Base-by-base conservation (phyloP, 1,140 invertebrate genomes). In the Musca domestica region DNA sequence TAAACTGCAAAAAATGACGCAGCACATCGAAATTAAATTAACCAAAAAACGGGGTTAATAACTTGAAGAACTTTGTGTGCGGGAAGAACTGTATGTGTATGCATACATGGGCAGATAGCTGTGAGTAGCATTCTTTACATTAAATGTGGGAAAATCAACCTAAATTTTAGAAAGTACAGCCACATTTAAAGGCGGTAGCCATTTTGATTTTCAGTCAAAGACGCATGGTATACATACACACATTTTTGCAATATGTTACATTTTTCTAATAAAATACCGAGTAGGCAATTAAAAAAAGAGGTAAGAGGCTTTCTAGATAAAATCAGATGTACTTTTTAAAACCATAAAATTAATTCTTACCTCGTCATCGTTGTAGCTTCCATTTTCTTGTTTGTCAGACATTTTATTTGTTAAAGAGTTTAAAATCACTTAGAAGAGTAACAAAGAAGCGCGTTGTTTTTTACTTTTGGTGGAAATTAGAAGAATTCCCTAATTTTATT, bases 331-430 rank as follows among this genome's bases (percentile, higher is more conserved):
- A 41, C n/a, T n/a, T n/a, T n/a, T n/a, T 5, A 41, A 41, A 41
- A 41, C 34, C 34, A 48, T 17, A 22, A 12, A 30, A 52, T 51
- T 19, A 63, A 41, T 12, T 17, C 41, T 69, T 41, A 61, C 69
- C 34, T 70, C 69, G 19, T 67, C 63, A 46, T 67, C 46, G 41
- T 46, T 30, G 41, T 70, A 65, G 46, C 67, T 70, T 70, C 46
- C 66, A 67, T 64, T 67, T 12, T 70, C 63, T 20, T 41, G 30
- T 17, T 61, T 61, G 27, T 56, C 69, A 3, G 61, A 46, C 69
- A 70, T 70, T 58, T 70, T 34, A 1, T 49, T 10, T 46, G 25
- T 56, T 51, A 2, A 6, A 19, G 51, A 54, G 23, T 54, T 54
- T 30, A 41, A 41, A n/a, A n/a, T n/a, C n/a, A n/a, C n/a, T n/a